Evolutionary conservation across 2,888 invertebrate genomes (phyloP), one percentile per base, ranked within the genome.

Genomic region (Lasioglossum figueresi): DNA sequence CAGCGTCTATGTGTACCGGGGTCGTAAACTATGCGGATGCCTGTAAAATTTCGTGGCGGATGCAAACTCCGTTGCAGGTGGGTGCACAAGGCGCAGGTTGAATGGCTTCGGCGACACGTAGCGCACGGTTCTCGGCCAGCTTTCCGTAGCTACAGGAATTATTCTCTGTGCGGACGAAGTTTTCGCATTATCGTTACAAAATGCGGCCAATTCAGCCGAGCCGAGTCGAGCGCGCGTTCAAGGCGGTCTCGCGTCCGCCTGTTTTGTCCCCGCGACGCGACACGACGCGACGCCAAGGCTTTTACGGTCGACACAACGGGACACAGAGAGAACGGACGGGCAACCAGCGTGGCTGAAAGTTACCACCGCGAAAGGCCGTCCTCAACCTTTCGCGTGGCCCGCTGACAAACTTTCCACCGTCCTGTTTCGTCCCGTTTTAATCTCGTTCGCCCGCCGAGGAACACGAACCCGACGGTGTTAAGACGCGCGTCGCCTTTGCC

Each of bases 111-210:
- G 86, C 80, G 74, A 80, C 81, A 70, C 68, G 82, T 71, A 79
- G n/a, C 31, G 68, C 76, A 59, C 37, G 56, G 52, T 59, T 12
- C 52, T 37, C n/a, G 10, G 2, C 16, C 40, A 5, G 70, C 66
- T 59, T 70, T 5, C 37, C 77, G 63, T 68, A 16, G 31, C 63
- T 31, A n/a, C 82, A 43, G 23, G 4, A 77, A 80, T 81, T 86
- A 88, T 88, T 85, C 82, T 83, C 84, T 40, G 43, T 83, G 68
- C 48, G 76, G 56, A 71, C 37, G 83, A 88, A 91, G 86, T 91
- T 91, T 83, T 85, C 88, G 86, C 86, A 87, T 91, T 88, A 91
- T 85, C 84, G 87, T 91, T 88, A 80, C 73, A 88, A 91, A 87
- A 84, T 43, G 83, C 77, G 73, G 48, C 71, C 77, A 80, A 83